Percentiles rank a stretch among this genome's conserved stretches.
Conservation (phyloP, 2,113 vertebrate species). For the Tetrao urogallus region DNA sequence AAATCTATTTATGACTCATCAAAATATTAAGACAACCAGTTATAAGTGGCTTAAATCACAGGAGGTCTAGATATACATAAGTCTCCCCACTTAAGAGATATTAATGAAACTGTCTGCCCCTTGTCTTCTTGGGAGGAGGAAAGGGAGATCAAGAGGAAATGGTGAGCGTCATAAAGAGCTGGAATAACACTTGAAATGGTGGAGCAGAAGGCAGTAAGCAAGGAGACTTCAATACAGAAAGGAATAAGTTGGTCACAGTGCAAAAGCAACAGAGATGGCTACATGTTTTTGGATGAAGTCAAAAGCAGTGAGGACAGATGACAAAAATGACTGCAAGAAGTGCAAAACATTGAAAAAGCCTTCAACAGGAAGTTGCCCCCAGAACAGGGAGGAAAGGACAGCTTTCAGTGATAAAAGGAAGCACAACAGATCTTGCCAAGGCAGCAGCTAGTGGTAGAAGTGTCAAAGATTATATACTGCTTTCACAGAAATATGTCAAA, state of each 20-base stretch:
- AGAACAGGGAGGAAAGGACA: background rate
- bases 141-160: background rate
- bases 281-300: background rate
- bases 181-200: background rate
- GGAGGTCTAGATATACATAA: background rate
- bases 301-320: background rate
- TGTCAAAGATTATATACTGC: background rate
- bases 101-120: background rate
- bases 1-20: background rate
- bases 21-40: background rate
- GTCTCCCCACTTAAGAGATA: background rate
- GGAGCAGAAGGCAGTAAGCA: background rate
- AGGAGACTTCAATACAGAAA: background rate
- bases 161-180: fast-evolving
- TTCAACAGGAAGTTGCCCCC: background rate
- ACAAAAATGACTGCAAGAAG: background rate
- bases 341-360: fast-evolving
- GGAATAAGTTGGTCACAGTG: background rate
- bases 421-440: constrained; percentile 6
- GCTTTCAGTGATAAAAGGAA: constrained; percentile 4
- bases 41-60: background rate
- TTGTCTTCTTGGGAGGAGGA: background rate
- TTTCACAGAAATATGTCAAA: background rate
- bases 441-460: background rate
- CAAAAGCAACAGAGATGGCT: background rate